Base-by-base conservation (phyloP, 2,888 invertebrate species). In the Temnothorax ravouxi region DNA sequence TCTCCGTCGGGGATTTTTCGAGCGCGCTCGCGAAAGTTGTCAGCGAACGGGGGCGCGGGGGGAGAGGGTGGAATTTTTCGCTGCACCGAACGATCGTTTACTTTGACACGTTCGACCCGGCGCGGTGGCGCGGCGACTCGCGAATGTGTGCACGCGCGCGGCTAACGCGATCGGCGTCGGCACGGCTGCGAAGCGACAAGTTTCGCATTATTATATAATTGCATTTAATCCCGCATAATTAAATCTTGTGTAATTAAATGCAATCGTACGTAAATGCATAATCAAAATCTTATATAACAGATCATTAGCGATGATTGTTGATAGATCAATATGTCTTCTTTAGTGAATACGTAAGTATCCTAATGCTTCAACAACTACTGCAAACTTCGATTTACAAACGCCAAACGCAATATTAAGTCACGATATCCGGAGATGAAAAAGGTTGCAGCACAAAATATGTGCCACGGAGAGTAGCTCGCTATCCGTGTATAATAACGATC, bases 1-100 rank as follows among this genome's bases (percentile, higher is more conserved):
- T 80, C 77, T 69, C 77, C 56, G 72, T n/a, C 72, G 38, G 56
- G 69, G 72, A 80, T 72, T 80, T 80, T 80, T 72, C 79, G 56
- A 38, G 59, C 79, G 79, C 59, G 38, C 72, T 80, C 59, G 79
- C 59, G 59, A 72, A 80, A 72, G 72, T 71, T 67, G 52, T n/a
- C 11, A 34, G 34, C 34, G 34, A 34, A 34, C 34, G 34, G 54
- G 8, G 21, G 13, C 5, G 25, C 8, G 29, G 44, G n/a, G 44
- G 44, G n/a, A 3, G 44, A 21, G 79, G 79, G 50, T 71, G 47
- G 25, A 59, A 71, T 71, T 71, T 79, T 79, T 79, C 47, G 47
- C 59, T 71, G 59, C 69, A 8, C 21, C 76, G 66, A 66, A 56
- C 29, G 69, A 79, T 47, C 59, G 79, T 79, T 79, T 79, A 71